These are phyloP conservation scores for Globia sparganii DNA, from an alignment of 2,888 invertebrate species.

Conservation along the genomic window DNA sequence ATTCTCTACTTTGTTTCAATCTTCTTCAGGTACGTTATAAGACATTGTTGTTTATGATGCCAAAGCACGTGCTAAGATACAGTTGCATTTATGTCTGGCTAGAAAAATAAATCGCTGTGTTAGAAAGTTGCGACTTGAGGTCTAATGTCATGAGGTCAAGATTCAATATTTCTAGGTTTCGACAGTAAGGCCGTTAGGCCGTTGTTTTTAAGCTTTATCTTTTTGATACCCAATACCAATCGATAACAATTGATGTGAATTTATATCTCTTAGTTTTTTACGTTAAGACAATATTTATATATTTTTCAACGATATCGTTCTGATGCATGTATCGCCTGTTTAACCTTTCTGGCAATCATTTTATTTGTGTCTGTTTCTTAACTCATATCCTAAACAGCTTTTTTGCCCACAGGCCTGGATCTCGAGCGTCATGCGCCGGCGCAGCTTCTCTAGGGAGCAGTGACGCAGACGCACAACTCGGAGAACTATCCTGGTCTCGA, in stretches of 20 bases:
- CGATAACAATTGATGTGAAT: background rate
- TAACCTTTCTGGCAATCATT: background rate
- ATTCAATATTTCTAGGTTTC: slow-evolving; percentile 48
- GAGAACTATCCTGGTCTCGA: slow-evolving; percentile 91
- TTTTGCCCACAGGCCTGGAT: slow-evolving; percentile 80
- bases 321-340: background rate
- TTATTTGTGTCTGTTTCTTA: background rate
- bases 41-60: background rate
- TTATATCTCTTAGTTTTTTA: background rate
- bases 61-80: slow-evolving; percentile 5
- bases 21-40: background rate
- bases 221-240: slow-evolving; percentile 1
- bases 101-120: slow-evolving; percentile 22
- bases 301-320: background rate
- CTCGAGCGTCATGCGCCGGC: slow-evolving; percentile 91
- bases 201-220: slow-evolving; percentile 16
- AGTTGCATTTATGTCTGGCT: slow-evolving; percentile 20
- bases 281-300: background rate
- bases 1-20: background rate
- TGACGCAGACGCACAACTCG: slow-evolving; percentile 86
- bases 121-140: slow-evolving; percentile 57
- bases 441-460: slow-evolving; percentile 90
- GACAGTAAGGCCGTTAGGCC: slow-evolving; percentile 28
- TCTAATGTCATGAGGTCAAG: slow-evolving; percentile 63
- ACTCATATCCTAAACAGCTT: background rate